Evolutionary conservation across 2,113 vertebrate species (phyloP).

Genomic region (Copsychus sechellarum): DNA sequence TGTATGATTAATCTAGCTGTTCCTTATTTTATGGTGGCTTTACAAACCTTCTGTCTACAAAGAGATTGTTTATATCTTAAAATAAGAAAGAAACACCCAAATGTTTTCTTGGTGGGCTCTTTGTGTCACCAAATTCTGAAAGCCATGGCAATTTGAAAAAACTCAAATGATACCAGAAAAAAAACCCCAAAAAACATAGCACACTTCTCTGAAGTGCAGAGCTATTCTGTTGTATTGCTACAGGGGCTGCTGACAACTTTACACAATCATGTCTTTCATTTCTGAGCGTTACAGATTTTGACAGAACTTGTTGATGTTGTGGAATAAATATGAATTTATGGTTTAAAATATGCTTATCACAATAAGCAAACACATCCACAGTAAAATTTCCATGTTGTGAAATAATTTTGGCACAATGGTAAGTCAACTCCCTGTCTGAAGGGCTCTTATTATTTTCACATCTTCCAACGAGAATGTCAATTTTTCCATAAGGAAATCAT

Average conservation of each 20-base stretch:
- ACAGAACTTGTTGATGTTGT: neutral
- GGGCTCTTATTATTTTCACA: neutral
- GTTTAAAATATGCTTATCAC: neutral
- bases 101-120: neutral
- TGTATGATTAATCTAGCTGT: neutral
- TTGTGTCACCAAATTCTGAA: neutral
- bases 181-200: neutral
- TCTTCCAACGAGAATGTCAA: neutral
- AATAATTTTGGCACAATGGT: neutral
- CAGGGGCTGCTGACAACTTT: neutral
- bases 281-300: neutral
- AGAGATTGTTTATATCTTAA: neutral
- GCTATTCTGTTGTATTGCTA: neutral
- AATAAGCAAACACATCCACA: neutral
- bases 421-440: neutral
- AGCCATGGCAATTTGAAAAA: neutral
- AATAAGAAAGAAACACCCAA: neutral
- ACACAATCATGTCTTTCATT: neutral
- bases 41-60: neutral
- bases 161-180: neutral
- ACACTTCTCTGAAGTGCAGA: neutral
- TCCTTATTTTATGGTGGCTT: neutral
- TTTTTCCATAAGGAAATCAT: neutral
- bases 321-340: neutral
- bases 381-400: neutral